Evolutionary conservation across 2,113 vertebrate species (phyloP).

Genomic region (Podarcis cretensis): DNA sequence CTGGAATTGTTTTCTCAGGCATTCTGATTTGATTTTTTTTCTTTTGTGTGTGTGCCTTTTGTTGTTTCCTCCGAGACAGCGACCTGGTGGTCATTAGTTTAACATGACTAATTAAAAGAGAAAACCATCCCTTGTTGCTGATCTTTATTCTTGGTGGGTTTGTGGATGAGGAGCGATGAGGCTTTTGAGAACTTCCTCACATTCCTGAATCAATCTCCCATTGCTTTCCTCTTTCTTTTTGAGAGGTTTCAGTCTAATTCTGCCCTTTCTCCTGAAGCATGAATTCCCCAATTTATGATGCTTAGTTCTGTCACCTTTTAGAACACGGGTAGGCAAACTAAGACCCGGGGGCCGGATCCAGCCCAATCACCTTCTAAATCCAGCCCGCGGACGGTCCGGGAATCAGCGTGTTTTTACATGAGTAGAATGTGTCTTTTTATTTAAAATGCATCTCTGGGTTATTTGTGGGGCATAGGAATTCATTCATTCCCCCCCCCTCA

Average conservation of each 20-base stretch:
- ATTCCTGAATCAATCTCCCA: not conserved
- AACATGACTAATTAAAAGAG: constrained; percentile 22
- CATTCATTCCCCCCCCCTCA: too few species aligned
- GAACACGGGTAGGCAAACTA: too few species aligned
- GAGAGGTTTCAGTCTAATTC: not conserved
- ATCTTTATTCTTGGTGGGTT: not conserved
- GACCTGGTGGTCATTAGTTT: not conserved
- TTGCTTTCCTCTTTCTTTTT: not conserved
- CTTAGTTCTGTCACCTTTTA: not conserved
- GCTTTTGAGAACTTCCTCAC: too few species aligned
- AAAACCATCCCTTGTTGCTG: not conserved
- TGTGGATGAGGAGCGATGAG: too few species aligned
- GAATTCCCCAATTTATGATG: not conserved
- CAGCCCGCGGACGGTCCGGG: too few species aligned
- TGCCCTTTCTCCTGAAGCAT: not conserved
- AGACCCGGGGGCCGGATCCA: too few species aligned
- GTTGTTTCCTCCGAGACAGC: not conserved
- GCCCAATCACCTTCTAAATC: too few species aligned
- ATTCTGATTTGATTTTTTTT: not conserved
- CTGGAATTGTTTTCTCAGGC: constrained; percentile 58
- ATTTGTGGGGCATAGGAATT: too few species aligned
- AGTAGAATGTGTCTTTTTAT: too few species aligned
- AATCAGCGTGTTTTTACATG: too few species aligned
- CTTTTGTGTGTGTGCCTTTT: not conserved
- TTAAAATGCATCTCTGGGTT: too few species aligned